These are phyloP conservation scores for Cataglyphis cursor DNA, from an alignment of 2,888 invertebrate species.

Conservation along the genomic window DNA sequence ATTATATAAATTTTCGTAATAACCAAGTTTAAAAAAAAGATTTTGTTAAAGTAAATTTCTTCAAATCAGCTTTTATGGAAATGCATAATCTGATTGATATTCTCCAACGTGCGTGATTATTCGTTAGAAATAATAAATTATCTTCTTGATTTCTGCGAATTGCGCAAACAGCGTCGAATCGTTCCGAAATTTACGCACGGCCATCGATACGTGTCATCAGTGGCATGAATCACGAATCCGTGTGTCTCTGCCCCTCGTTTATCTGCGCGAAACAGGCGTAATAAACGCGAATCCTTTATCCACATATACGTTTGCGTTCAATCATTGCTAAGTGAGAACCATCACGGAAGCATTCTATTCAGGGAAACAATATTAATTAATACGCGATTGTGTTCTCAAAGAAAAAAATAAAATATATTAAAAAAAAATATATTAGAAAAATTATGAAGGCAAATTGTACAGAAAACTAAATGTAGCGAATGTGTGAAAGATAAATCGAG, in stretches of 20 bases:
- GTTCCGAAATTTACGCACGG: conserved; percentile 38
- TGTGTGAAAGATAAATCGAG: background rate
- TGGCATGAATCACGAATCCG: conserved; percentile 42
- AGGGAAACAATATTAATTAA: background rate
- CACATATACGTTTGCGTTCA: background rate
- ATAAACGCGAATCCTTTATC: conserved; percentile 45
- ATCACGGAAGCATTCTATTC: background rate
- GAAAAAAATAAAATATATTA: background rate
- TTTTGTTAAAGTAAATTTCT: background rate
- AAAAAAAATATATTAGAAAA: background rate
- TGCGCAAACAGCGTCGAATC: conserved; percentile 31
- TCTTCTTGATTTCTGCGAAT: conserved; percentile 44
- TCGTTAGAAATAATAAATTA: conserved; percentile 67
- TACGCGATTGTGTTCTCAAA: background rate
- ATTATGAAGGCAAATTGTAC: background rate
- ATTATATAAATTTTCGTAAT: background rate
- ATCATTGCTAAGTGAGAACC: background rate
- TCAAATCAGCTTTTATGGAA: background rate
- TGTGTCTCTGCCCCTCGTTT: conserved; percentile 49
- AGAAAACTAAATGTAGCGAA: background rate
- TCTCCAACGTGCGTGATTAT: conserved; percentile 51
- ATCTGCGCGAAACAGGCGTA: conserved; percentile 43
- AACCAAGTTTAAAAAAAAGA: background rate
- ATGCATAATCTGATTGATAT: conserved; percentile 23
- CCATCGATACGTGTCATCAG: conserved; percentile 39